Conservation (phyloP, 2,888 invertebrate genomes). For the Tetrapedia diversipes region DNA sequence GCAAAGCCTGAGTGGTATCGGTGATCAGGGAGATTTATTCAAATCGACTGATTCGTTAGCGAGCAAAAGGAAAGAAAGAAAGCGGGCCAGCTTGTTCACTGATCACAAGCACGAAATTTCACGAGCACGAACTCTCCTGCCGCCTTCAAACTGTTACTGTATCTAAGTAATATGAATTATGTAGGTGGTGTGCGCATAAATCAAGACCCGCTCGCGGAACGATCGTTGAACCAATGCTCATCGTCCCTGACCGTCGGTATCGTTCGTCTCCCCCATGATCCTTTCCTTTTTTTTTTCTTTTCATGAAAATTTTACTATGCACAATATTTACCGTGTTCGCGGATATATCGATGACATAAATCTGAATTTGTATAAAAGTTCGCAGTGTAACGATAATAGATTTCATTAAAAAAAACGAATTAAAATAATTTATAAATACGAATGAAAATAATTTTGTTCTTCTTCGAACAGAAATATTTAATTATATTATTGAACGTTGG, state of each 20-base stretch:
- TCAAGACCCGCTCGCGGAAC: slow-evolving; percentile 68
- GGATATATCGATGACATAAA: too few species aligned
- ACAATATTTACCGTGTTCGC: background rate
- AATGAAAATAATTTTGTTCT: too few species aligned
- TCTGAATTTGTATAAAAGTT: too few species aligned
- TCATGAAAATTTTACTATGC: slow-evolving; percentile 14
- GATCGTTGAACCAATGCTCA: slow-evolving; percentile 72
- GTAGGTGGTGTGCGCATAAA: slow-evolving; percentile 68
- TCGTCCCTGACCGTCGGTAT: slow-evolving; percentile 68
- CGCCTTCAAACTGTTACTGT: slow-evolving; percentile 54
- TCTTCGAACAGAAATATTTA: too few species aligned
- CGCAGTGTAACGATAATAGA: too few species aligned
- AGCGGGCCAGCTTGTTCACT: slow-evolving; percentile 34
- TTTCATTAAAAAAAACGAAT: too few species aligned
- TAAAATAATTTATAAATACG: too few species aligned
- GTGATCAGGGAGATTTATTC: slow-evolving; percentile 13
- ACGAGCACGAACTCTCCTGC: slow-evolving; percentile 34
- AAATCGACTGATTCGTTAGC: slow-evolving; percentile 12
- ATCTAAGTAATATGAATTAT: slow-evolving; percentile 68
- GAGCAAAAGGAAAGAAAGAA: slow-evolving; percentile 19
- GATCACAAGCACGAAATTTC: slow-evolving; percentile 16
- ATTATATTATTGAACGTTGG: too few species aligned
- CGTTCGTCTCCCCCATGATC: slow-evolving; percentile 32
- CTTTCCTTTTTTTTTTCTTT: too few species aligned
- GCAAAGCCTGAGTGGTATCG: background rate